Evolutionary conservation across 2,797 vertebrate species (phyloP).

Genomic region (Aselliscus stoliczkanus): DNA sequence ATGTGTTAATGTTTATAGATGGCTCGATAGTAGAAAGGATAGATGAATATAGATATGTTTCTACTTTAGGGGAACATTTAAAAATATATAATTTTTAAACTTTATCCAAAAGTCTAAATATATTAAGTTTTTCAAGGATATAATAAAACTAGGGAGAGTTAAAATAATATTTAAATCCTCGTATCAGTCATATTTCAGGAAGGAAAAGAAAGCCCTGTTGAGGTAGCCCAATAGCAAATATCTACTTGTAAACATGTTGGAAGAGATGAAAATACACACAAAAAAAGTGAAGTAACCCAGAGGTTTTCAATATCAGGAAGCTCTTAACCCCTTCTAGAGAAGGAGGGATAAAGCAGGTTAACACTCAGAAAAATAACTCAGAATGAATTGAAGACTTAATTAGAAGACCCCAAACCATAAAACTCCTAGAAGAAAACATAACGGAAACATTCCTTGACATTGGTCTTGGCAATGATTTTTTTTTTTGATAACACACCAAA

Average conservation of each 20-base stretch:
- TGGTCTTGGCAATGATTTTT: not conserved
- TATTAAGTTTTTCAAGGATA: not conserved
- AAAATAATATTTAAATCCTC: not conserved
- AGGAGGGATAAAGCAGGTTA: not conserved
- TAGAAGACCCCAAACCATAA: not conserved
- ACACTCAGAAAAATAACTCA: not conserved
- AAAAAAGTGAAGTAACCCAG: not conserved
- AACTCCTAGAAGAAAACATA: not conserved
- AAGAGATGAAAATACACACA: not conserved
- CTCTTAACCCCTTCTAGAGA: not conserved
- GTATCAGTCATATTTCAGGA: not conserved
- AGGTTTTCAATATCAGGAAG: not conserved
- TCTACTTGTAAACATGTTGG: not conserved
- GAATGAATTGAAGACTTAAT: not conserved
- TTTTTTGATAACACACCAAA: not conserved
- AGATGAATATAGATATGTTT: not conserved
- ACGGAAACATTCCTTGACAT: not conserved
- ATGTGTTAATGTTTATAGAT: not conserved
- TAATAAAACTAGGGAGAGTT: not conserved
- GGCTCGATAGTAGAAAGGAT: not conserved
- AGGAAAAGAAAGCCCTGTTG: not conserved
- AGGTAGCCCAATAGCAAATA: not conserved
- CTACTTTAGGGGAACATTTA: not conserved
- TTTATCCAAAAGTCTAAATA: not conserved
- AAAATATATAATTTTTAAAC: not conserved